A percentile compares a stretch with the other conserved stretches of the same genome.
phyloP scores from a whole-genome alignment of 2,888 invertebrate species.

The Protonemura montana region DNA sequence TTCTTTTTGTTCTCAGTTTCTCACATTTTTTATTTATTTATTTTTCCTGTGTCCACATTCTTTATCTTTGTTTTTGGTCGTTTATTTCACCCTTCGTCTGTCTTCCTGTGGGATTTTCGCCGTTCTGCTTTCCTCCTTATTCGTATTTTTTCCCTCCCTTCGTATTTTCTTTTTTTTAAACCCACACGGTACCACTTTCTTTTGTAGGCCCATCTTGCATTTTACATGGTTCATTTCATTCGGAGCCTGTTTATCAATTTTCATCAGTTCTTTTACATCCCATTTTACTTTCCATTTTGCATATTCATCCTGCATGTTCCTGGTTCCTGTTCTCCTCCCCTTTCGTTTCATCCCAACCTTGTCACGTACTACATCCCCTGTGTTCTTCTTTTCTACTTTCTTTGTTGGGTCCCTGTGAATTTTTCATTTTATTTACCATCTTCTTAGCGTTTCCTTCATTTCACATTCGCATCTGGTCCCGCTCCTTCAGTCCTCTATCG shows the following conservation, averaged over 20 bases:
- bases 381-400: constrained; percentile 13
- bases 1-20: constrained; percentile 35
- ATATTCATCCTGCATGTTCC: constrained; percentile 31
- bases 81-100: constrained; percentile 32
- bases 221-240: constrained; percentile 40
- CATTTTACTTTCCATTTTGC: constrained; percentile 35
- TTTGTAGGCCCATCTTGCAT: constrained; percentile 21
- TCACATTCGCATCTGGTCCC: constrained; percentile 8
- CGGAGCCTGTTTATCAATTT: constrained; percentile 29
- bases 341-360: background rate
- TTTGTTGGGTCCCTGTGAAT: constrained; percentile 20
- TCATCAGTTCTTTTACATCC: constrained; percentile 39
- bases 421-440: constrained; percentile 33
- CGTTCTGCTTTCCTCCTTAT: constrained; percentile 9
- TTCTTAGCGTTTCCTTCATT: background rate
- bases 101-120: constrained; percentile 40
- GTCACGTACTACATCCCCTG: constrained; percentile 31
- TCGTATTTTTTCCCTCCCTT: constrained; percentile 20
- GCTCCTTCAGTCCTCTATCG: background rate
- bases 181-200: constrained; percentile 28
- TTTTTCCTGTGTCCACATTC: constrained; percentile 27
- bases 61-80: constrained; percentile 42
- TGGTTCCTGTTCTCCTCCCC: background rate
- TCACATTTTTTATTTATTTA: constrained; percentile 41
- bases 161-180: background rate